Evolutionary conservation across 2,113 vertebrate genomes (phyloP).

Genomic region (Odocoileus virginianus): DNA sequence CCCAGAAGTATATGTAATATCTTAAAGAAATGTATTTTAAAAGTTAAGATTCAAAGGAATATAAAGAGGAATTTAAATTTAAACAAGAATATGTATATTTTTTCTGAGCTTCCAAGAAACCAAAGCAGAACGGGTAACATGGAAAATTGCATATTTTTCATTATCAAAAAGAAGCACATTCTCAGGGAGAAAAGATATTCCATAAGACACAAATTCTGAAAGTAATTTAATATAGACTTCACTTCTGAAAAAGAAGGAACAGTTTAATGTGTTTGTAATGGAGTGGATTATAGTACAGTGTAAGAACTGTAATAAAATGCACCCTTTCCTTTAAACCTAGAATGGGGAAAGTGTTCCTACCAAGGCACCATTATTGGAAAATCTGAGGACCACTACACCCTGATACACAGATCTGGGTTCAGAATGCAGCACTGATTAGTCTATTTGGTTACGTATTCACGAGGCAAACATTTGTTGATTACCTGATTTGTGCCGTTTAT

Average conservation of each 20-base stretch:
- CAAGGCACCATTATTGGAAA: background rate
- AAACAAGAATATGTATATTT: background rate
- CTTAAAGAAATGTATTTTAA: background rate
- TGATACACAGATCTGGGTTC: background rate
- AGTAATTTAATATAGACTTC: background rate
- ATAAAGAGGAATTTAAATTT: background rate
- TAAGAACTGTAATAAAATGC: background rate
- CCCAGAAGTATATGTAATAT: background rate
- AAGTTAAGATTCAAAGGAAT: background rate
- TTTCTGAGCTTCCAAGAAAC: background rate
- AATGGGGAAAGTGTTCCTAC: background rate
- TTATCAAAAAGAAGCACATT: background rate
- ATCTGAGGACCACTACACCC: background rate
- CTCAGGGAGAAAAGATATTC: background rate
- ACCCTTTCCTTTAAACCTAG: background rate
- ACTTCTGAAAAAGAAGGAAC: background rate
- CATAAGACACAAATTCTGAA: background rate
- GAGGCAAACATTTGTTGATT: background rate
- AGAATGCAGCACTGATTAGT: background rate
- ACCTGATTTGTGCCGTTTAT: background rate
- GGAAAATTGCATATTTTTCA: background rate
- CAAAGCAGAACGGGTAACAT: background rate
- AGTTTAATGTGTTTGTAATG: background rate
- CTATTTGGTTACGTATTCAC: background rate
- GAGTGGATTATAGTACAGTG: background rate